Evolutionary conservation across 2,888 invertebrate species (phyloP).

Genomic region (Drosophila parthenogenetica): DNA sequence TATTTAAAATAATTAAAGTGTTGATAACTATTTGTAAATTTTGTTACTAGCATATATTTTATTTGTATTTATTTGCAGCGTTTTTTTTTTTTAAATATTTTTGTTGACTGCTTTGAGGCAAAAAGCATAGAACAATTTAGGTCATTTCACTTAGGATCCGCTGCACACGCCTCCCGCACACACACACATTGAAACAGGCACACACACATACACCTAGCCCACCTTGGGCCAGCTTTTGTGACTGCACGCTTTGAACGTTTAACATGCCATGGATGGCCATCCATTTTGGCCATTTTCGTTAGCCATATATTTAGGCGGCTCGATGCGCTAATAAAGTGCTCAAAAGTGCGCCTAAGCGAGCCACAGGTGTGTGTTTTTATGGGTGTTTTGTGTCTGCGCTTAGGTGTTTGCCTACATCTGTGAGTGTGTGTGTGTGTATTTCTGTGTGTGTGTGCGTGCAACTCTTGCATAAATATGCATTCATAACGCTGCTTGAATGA

Average conservation of each 20-base stretch:
- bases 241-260: conserved; percentile 54
- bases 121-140: conserved; percentile 28
- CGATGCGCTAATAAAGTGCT: conserved; percentile 66
- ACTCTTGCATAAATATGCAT: conserved; percentile 72
- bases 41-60: neutral
- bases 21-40: neutral
- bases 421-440: conserved; percentile 42
- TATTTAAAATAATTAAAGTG: too few relatives aligned
- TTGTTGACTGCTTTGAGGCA: conserved; percentile 12
- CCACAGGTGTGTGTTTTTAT: conserved; percentile 8
- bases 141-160: conserved; percentile 45
- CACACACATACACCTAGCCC: conserved; percentile 2
- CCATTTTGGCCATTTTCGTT: conserved; percentile 62
- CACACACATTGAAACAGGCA: conserved; percentile 14
- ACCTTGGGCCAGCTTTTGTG: conserved; percentile 38
- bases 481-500: conserved; percentile 69
- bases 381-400: conserved; percentile 36
- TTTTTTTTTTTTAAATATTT: neutral
- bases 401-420: neutral
- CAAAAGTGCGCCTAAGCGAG: conserved; percentile 42
- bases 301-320: conserved; percentile 64
- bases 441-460: conserved; percentile 61
- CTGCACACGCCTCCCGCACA: conserved; percentile 42
- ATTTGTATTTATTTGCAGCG: too few relatives aligned
- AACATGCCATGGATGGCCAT: conserved; percentile 49